Evolutionary conservation across 2,888 invertebrate species (phyloP).

Genomic region (Deroplatys truncata): DNA sequence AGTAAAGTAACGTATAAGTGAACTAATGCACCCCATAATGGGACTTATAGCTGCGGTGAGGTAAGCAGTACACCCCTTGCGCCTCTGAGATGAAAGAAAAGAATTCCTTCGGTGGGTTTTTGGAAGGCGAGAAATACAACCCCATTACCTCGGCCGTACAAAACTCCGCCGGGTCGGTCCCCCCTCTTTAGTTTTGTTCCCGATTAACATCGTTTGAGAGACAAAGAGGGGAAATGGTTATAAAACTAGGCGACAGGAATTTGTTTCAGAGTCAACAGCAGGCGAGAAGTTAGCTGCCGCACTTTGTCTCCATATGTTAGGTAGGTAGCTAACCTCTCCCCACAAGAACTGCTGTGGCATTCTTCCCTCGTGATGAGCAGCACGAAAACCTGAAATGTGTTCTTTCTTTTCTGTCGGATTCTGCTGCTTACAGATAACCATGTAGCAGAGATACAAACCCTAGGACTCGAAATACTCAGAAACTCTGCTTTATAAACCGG

Average conservation of each 20-base stretch:
- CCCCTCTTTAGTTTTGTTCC: background rate
- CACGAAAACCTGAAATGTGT: no score
- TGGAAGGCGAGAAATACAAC: conserved; percentile 17
- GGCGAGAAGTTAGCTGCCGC: background rate
- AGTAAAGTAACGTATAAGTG: no score
- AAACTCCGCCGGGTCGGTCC: background rate
- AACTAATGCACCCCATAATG: no score
- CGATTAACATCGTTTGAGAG: background rate
- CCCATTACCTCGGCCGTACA: conserved; percentile 1
- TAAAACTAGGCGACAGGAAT: background rate
- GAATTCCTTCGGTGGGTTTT: background rate
- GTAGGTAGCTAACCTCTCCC: background rate
- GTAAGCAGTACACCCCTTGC: background rate
- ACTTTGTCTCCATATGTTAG: background rate
- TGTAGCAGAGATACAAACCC: no score
- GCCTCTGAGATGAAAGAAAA: background rate
- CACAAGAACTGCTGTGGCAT: background rate
- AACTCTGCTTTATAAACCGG: no score
- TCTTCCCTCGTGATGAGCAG: background rate
- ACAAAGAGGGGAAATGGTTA: background rate
- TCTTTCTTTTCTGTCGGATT: no score
- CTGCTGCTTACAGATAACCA: no score
- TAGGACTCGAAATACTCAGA: no score
- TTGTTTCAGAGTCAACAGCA: background rate
- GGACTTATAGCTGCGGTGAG: no score